Evolutionary conservation across 2,888 invertebrate genomes (phyloP).

Genomic region (Syrphus vitripennis): DNA sequence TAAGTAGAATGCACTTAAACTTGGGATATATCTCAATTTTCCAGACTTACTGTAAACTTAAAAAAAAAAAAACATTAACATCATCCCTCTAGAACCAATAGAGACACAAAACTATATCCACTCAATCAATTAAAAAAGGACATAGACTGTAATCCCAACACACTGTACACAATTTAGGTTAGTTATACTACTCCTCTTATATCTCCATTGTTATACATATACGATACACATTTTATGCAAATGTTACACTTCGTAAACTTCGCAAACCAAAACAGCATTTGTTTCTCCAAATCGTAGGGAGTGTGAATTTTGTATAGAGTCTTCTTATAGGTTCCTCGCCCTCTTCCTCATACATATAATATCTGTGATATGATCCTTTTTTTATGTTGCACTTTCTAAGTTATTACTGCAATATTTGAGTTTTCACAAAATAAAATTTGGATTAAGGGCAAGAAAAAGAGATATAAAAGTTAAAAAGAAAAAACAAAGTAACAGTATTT

Average conservation of each 20-base stretch:
- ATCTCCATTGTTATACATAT: conserved; percentile 11
- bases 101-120: neutral
- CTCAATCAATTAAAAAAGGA: neutral
- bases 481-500: conserved; percentile 5
- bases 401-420: conserved; percentile 58
- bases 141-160: neutral
- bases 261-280: conserved; percentile 34
- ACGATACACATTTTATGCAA: conserved; percentile 53
- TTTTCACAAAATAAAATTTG: conserved; percentile 54
- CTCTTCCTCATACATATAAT: neutral
- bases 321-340: neutral
- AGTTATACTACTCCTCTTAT: neutral
- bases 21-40: neutral
- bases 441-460: conserved; percentile 7
- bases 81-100: neutral
- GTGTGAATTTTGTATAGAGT: neutral
- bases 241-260: conserved; percentile 60
- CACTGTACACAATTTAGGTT: neutral
- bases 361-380: conserved; percentile 17
- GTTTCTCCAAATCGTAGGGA: conserved; percentile 8
- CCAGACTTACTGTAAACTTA: neutral
- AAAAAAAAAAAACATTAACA: neutral
- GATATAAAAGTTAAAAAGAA: conserved; percentile 3
- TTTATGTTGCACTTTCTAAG: conserved; percentile 58
- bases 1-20: no score